Evolutionary conservation across 2,888 invertebrate species (phyloP).

Genomic region (Coenonympha arcania): DNA sequence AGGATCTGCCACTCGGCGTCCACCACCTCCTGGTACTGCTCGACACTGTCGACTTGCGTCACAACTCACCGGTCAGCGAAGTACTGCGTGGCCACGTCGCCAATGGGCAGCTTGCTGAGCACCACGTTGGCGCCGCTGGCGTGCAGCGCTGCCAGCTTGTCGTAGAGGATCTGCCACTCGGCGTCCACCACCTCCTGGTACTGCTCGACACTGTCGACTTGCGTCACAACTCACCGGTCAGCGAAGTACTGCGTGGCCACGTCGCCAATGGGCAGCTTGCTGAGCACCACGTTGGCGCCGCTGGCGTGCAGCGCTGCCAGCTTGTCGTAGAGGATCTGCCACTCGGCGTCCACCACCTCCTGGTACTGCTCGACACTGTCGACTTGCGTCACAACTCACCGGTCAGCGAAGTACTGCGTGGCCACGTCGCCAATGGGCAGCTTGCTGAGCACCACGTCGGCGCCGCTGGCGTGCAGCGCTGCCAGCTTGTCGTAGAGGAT

Average conservation of each 20-base stretch:
- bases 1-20: constrained; percentile 99
- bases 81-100: constrained; percentile 99
- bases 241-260: constrained; percentile 99
- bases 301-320: constrained; percentile 90
- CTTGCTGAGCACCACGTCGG: constrained; percentile 96
- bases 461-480: constrained; percentile 92
- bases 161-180: constrained; percentile 96
- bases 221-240: constrained; percentile 75
- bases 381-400: constrained; percentile 72
- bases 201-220: constrained; percentile 93
- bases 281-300: constrained; percentile 96
- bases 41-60: constrained; percentile 88
- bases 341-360: constrained; percentile 98
- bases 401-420: constrained; percentile 99
- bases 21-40: constrained; percentile 96
- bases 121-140: constrained; percentile 96
- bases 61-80: constrained; percentile 87
- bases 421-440: constrained; percentile 99
- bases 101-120: constrained; percentile 96
- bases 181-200: constrained; percentile 99
- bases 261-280: constrained; percentile 98
- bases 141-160: constrained; percentile 93
- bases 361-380: constrained; percentile 96
- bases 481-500: constrained; percentile 94
- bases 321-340: constrained; percentile 96